Evolutionary conservation across 2,888 invertebrate species (phyloP), one percentile per base, ranked within the genome.

Genomic region (Octodonta nipae): DNA sequence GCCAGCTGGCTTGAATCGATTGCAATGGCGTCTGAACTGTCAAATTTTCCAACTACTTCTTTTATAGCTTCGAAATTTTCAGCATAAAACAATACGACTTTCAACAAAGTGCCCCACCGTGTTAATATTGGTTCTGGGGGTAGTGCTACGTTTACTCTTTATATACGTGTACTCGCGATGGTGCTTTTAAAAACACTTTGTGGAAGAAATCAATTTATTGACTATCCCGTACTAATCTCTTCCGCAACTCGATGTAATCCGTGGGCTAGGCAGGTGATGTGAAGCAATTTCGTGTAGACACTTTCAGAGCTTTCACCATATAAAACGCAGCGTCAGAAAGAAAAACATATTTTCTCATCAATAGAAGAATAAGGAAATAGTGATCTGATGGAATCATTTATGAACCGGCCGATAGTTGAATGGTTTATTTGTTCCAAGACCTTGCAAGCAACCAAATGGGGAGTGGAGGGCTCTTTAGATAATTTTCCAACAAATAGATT

Each of bases 211-310:
- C 10, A 55, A 41, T 13, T 32, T 34, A 37, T 53, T 43, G n/a
- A 49, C 46, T 6, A 39, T 26, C 28, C 37, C 32, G 44, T 37
- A 52, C 32, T 28, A 15, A 54, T 39, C 26, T 39, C 32, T 42
- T 56, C 52, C 8, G 44, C 45, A 13, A 54, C n/a, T n/a, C n/a
- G n/a, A n/a, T n/a, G n/a, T n/a, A n/a, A n/a, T n/a, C n/a, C n/a
- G n/a, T n/a, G n/a, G 10, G 50, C 51, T 29, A 54, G 30, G 38
- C 52, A 55, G 13, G 53, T 55, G n/a, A 45, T 26, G 35, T 54
- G 51, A 5, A 49, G 27, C 31, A 55, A 29, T 29, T 49, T 44
- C 4, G 40, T 38, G 34, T 48, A 54, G 22, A 42, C 7, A 36
- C 38, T 40, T 47, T 42, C 16, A 53, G 35, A 13, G 50, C 40